Evolutionary conservation across 2,888 invertebrate species (phyloP).

Genomic region (Prosopocoilus inquinatus): DNA sequence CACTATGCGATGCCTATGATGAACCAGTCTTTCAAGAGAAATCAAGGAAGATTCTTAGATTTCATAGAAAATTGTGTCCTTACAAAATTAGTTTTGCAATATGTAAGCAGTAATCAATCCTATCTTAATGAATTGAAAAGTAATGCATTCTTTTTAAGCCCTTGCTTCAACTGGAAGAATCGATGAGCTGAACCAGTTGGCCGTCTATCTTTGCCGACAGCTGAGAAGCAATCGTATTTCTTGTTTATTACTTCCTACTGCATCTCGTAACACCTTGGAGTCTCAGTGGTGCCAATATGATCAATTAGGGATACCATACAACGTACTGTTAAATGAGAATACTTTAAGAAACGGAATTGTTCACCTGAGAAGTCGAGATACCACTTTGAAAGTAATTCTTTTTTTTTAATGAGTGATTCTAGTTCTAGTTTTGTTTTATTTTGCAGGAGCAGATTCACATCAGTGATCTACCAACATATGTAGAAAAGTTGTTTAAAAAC

Average conservation of each 20-base stretch:
- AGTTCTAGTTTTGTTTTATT: neutral
- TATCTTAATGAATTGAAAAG: neutral
- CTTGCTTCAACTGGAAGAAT: slow-evolving; percentile 18
- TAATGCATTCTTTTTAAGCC: neutral
- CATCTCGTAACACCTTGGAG: slow-evolving; percentile 45
- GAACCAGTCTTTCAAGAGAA: slow-evolving; percentile 51
- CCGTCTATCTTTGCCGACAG: slow-evolving; percentile 56
- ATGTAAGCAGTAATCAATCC: slow-evolving; percentile 33
- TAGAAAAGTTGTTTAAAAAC: slow-evolving; percentile 54
- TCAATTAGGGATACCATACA: slow-evolving; percentile 70
- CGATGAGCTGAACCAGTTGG: slow-evolving; percentile 56
- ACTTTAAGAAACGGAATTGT: slow-evolving; percentile 72
- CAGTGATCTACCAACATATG: slow-evolving; percentile 61
- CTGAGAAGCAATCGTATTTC: slow-evolving; percentile 51
- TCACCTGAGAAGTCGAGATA: slow-evolving; percentile 62
- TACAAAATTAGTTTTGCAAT: slow-evolving; percentile 71
- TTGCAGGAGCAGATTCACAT: slow-evolving; percentile 71
- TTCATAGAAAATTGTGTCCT: slow-evolving; percentile 73
- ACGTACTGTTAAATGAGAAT: slow-evolving; percentile 64
- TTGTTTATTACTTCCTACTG: slow-evolving; percentile 44
- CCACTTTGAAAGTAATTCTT: slow-evolving; percentile 61
- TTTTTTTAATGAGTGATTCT: slow-evolving; percentile 10
- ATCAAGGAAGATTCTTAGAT: slow-evolving; percentile 52
- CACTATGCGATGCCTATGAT: slow-evolving; percentile 60
- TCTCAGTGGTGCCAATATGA: slow-evolving; percentile 55